A percentile compares a stretch with the other conserved stretches of the same genome.
These are phyloP conservation scores for Chaetophractus vellerosus DNA, from an alignment of 2,797 vertebrate genomes.

Conservation along the genomic window DNA sequence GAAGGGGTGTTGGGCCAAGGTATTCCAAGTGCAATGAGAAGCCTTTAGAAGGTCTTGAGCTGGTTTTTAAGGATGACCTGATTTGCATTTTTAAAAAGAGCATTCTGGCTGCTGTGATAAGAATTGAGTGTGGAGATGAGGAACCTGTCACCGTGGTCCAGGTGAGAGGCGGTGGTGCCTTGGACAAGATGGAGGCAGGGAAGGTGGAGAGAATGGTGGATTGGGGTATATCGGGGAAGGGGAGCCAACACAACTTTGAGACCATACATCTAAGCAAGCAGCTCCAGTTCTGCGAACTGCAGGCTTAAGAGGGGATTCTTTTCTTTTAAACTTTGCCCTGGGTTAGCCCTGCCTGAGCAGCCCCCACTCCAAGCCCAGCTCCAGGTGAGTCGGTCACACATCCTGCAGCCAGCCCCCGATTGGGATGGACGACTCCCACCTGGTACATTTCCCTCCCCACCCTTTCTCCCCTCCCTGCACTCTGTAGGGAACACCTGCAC, in stretches of 20 bases:
- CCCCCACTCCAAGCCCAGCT: background rate
- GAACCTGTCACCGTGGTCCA: rapidly evolving
- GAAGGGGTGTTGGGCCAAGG: background rate
- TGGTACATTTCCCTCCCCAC: rapidly evolving
- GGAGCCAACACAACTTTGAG: background rate
- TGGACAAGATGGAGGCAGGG: background rate
- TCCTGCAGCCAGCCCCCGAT: background rate
- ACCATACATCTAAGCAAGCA: background rate
- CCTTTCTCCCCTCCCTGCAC: background rate
- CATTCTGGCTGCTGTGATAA: too few species aligned
- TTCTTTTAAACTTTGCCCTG: background rate
- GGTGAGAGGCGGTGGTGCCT: background rate
- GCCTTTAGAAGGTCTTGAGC: background rate
- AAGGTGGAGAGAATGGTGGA: background rate
- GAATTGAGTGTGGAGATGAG: background rate
- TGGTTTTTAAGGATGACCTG: background rate
- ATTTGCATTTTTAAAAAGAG: background rate
- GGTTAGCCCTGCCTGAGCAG: background rate
- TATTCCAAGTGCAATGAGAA: background rate
- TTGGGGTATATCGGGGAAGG: background rate
- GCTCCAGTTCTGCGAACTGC: background rate
- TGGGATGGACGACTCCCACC: rapidly evolving
- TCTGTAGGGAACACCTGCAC: background rate
- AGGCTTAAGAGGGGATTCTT: rapidly evolving
- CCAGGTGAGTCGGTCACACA: rapidly evolving